phyloP scores from a whole-genome alignment of 1,140 invertebrate species.

The Globodera ellingtonae region DNA sequence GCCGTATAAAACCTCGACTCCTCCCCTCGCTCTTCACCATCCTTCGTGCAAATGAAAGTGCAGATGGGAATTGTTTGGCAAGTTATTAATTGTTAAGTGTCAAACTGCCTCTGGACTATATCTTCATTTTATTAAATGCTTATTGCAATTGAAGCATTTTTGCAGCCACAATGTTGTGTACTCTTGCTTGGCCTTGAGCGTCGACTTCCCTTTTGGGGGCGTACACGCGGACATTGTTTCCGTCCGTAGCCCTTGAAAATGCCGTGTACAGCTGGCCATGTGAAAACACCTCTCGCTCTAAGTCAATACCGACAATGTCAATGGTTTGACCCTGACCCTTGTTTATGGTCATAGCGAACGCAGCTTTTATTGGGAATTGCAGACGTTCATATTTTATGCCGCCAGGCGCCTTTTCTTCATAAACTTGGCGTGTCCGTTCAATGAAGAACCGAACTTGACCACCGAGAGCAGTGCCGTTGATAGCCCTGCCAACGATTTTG shows the following conservation, averaged over 20 bases:
- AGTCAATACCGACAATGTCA: not conserved
- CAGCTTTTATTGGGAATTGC: slow-evolving; percentile 23
- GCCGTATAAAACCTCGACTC: too few relatives aligned
- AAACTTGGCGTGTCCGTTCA: not conserved
- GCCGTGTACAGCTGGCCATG: slow-evolving; percentile 8
- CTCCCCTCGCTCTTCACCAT: too few relatives aligned
- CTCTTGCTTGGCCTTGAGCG: not conserved
- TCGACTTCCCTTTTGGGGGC: not conserved
- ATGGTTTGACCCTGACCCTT: slow-evolving; percentile 26
- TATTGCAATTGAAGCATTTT: not conserved
- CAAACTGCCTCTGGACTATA: not conserved
- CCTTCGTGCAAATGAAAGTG: not conserved
- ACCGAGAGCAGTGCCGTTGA: not conserved
- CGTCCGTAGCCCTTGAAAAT: not conserved
- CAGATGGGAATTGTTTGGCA: slow-evolving; percentile 7
- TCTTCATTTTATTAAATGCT: not conserved
- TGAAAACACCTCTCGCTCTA: slow-evolving; percentile 19
- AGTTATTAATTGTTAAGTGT: too few relatives aligned
- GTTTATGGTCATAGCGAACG: slow-evolving; percentile 25
- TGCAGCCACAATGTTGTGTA: slow-evolving; percentile 1
- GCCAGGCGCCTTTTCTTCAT: not conserved
- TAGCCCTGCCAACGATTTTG: not conserved
- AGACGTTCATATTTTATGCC: slow-evolving; percentile 5
- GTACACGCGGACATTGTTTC: not conserved
- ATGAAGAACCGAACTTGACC: not conserved